phyloP scores from a whole-genome alignment of 2,113 vertebrate genomes.

The Tichodroma muraria region DNA sequence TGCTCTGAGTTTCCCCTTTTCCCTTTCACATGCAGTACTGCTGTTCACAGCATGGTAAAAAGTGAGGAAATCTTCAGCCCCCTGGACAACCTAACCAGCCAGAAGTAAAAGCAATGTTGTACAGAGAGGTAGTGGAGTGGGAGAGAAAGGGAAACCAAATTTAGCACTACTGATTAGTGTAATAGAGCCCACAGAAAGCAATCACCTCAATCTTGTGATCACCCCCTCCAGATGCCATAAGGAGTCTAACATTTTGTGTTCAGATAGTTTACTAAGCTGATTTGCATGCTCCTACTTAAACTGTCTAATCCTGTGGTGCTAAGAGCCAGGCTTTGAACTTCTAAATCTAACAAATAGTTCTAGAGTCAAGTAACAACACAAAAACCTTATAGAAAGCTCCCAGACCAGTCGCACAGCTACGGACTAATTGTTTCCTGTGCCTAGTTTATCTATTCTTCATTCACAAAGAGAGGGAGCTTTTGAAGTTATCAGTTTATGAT shows the following conservation, averaged over 20 bases:
- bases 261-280: constrained; percentile 54
- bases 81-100: not conserved
- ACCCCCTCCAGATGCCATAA: constrained; percentile 9
- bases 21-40: not conserved
- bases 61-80: not conserved
- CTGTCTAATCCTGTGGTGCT: not conserved
- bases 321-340: constrained; percentile 30
- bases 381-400: not conserved
- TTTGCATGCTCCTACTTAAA: constrained; percentile 61
- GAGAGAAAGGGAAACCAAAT: not conserved
- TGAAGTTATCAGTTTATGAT: not conserved
- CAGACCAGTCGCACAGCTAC: not conserved
- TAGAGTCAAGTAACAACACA: constrained; percentile 42
- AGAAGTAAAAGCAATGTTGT: not conserved
- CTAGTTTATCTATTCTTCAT: not conserved
- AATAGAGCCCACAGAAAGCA: not conserved
- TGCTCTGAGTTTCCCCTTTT: not conserved
- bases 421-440: not conserved
- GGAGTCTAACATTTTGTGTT: not conserved
- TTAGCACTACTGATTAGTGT: not conserved
- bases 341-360: constrained; percentile 44
- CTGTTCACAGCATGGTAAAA: not conserved
- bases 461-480: not conserved
- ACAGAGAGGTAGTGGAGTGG: not conserved
- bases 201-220: not conserved